Conservation (phyloP, 2,888 invertebrate genomes). For the Chloroclystis v-ata region DNA sequence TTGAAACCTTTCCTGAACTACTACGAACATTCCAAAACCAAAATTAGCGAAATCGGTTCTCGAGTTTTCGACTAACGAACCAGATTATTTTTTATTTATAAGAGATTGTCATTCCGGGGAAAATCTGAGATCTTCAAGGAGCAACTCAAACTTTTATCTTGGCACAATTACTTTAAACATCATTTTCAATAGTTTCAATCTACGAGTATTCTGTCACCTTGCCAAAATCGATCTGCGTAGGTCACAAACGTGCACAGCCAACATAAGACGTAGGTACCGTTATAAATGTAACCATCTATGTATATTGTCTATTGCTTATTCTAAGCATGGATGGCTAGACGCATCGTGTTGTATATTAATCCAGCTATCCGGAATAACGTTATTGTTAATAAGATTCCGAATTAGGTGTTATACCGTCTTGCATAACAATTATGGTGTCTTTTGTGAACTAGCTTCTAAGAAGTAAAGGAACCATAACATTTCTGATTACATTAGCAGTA, state of each 20-base stretch:
- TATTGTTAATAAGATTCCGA: slow-evolving; percentile 1
- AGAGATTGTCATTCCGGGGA: too few relatives aligned
- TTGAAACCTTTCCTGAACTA: too few relatives aligned
- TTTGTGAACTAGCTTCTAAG: background rate
- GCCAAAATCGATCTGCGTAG: slow-evolving; percentile 12
- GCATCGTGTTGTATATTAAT: slow-evolving; percentile 3
- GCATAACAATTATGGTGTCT: background rate
- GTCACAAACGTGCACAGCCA: background rate
- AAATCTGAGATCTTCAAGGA: too few relatives aligned
- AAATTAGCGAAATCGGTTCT: too few relatives aligned
- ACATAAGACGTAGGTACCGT: background rate
- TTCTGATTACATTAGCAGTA: too few relatives aligned
- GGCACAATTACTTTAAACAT: too few relatives aligned
- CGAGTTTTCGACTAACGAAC: too few relatives aligned
- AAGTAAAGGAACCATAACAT: too few relatives aligned
- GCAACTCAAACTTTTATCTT: too few relatives aligned
- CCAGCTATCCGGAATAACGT: slow-evolving; percentile 1
- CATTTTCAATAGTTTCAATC: too few relatives aligned
- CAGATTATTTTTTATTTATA: too few relatives aligned
- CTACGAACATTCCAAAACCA: too few relatives aligned
- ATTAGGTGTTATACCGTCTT: slow-evolving; percentile 1
- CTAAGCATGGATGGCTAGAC: background rate
- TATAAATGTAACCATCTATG: background rate
- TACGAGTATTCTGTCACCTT: background rate
- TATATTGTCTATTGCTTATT: slow-evolving; percentile 5